A percentile compares a stretch with the other conserved stretches of the same genome.
phyloP scores from a whole-genome alignment of 2,797 vertebrate genomes.

The Periophthalmus magnuspinnatus region DNA sequence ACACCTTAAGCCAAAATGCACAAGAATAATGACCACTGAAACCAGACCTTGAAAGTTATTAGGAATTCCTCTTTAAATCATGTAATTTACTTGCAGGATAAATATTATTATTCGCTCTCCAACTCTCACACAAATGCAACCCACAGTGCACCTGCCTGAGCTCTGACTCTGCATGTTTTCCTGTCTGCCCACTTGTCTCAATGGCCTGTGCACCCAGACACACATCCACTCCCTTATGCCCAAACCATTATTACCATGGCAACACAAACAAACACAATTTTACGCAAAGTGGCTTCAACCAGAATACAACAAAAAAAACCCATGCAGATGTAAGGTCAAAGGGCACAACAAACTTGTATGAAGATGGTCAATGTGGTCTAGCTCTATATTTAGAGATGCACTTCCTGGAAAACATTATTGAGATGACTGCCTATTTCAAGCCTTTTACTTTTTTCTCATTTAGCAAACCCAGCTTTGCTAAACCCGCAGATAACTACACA shows the following conservation, averaged over 20 bases:
- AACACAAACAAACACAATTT: conserved; percentile 20
- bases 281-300: not conserved
- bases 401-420: conserved; percentile 4
- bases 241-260: conserved; percentile 19
- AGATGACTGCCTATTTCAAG: conserved; percentile 10
- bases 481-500: conserved; percentile 30
- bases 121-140: conserved; percentile 9
- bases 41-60: conserved; percentile 37
- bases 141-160: conserved; percentile 28
- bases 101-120: conserved; percentile 42
- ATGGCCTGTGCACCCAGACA: conserved; percentile 22
- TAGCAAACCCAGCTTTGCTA: conserved; percentile 9
- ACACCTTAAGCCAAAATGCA: conserved; percentile 45
- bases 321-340: conserved; percentile 6
- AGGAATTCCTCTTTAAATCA: conserved; percentile 54
- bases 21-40: conserved; percentile 45
- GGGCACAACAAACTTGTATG: not conserved
- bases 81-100: conserved; percentile 43
- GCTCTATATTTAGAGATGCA: not conserved
- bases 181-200: conserved; percentile 23
- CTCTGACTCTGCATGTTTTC: conserved; percentile 46
- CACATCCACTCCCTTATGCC: conserved; percentile 25
- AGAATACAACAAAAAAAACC: conserved; percentile 5
- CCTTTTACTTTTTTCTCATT: conserved; percentile 25
- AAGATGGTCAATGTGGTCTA: not conserved